Base-by-base conservation (phyloP, 2,113 vertebrate genomes). In the Centropus unirufus region DNA sequence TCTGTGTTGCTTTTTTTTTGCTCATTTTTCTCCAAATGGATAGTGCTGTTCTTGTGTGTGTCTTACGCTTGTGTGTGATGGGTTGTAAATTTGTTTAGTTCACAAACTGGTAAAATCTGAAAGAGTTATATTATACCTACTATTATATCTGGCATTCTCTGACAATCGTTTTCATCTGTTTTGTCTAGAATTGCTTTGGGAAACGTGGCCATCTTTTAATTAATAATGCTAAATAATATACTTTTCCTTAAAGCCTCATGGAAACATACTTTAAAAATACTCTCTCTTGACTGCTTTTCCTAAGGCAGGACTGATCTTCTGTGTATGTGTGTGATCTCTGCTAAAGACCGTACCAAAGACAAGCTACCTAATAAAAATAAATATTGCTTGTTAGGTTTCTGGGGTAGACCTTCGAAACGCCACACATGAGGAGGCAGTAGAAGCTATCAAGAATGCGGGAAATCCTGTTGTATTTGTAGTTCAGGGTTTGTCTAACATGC, bases 381-480 rank as follows among this genome's bases (percentile, higher is more conserved):
- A 68, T 55, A 20, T 17, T 72, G 12, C 86, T 91, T 96, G 52
- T 46, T 92, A 99, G 99, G 99, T 99, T 73, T 99, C 98, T 42
- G 99, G 99, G 32, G 89, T 98, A 6, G 99, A 99, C 93, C 94
- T 99, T 12, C 98, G 97, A 76, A 98, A 98, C 2, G 99, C 99
- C 82, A 99, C 97, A 20, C 99, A 99, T 0, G 97, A 98, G 40
- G 99, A 99, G 93, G 99, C 99, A 1, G 99, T 99, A 3, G 97
- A 98, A 84, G 98, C 98, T 80, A 99, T 99, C 81, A 99, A 98
- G 97, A 98, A 98, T 1, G 98, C 99, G 0, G 98, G 97, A 22
- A 99, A 98, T 83, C 99, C 99, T 0, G 98, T 99, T 2, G 98
- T 99, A 88, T 99, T 99, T 51, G 95, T 99, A 5, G 98, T 99